Evolutionary conservation across 2,113 vertebrate genomes (phyloP).

Genomic region (Abramis brama): DNA sequence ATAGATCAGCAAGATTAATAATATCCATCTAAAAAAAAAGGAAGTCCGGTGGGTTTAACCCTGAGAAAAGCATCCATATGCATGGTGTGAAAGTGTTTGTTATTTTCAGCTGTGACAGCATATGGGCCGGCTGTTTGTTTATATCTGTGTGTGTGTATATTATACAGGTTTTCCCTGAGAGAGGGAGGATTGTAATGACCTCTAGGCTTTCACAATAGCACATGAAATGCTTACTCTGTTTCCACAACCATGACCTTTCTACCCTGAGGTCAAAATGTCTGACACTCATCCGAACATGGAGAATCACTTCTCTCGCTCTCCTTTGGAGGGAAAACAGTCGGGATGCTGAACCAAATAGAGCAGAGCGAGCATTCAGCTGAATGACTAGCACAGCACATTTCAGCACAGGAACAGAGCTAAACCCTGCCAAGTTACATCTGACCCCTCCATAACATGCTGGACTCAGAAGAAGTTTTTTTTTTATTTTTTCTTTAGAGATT

Average conservation of each 20-base stretch:
- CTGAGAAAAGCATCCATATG: not conserved
- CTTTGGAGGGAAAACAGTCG: not conserved
- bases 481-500: not conserved
- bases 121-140: slow-evolving; percentile 21
- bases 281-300: slow-evolving; percentile 42
- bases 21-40: not conserved
- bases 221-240: slow-evolving; percentile 44
- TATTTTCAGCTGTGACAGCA: slow-evolving; percentile 38
- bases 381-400: slow-evolving; percentile 46
- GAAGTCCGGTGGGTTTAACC: slow-evolving; percentile 23
- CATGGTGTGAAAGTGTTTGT: slow-evolving; percentile 29
- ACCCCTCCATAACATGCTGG: slow-evolving; percentile 31
- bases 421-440: slow-evolving; percentile 36
- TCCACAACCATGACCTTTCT: slow-evolving; percentile 4
- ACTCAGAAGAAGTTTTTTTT: slow-evolving; percentile 17
- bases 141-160: not conserved
- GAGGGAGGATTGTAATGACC: not conserved
- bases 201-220: slow-evolving; percentile 14
- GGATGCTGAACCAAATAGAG: slow-evolving; percentile 37
- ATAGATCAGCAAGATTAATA: slow-evolving; percentile 28
- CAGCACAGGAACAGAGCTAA: slow-evolving; percentile 26
- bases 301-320: slow-evolving; percentile 5
- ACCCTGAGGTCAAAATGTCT: slow-evolving; percentile 33
- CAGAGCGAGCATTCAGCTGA: slow-evolving; percentile 39
- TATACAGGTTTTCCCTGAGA: slow-evolving; percentile 12